Conservation (phyloP, 2,888 invertebrate genomes). For the Pemphredon lugubris region DNA sequence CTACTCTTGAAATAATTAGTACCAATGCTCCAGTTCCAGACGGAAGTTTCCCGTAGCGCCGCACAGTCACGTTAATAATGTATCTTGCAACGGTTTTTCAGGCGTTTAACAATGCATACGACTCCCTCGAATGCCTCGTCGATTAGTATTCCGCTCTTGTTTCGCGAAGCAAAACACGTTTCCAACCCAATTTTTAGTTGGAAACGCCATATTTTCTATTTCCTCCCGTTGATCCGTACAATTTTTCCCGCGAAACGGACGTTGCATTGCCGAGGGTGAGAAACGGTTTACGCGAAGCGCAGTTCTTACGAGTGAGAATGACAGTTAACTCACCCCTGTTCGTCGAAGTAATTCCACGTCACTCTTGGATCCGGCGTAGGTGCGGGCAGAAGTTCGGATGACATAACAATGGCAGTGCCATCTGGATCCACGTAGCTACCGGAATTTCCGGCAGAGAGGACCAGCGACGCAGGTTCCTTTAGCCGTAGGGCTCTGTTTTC, state of each 20-base stretch:
- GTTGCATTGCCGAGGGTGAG: conserved; percentile 1
- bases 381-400: conserved; percentile 75
- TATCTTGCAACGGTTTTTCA: conserved; percentile 14
- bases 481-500: conserved; percentile 93
- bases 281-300: not conserved
- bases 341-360: conserved; percentile 92
- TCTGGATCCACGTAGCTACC: conserved; percentile 75
- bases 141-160: conserved; percentile 25
- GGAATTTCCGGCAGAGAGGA: conserved; percentile 81
- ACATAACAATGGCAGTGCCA: conserved; percentile 78
- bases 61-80: conserved; percentile 33
- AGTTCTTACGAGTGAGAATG: not conserved
- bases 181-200: not conserved
- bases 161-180: not conserved
- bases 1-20: conserved; percentile 42
- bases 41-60: conserved; percentile 1
- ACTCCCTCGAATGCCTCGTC: not conserved
- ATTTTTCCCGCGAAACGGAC: no score
- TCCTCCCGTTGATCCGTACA: conserved; percentile 22
- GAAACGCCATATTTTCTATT: no score
- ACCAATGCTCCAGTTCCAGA: not conserved
- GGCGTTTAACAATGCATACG: conserved; percentile 20
- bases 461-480: conserved; percentile 82
- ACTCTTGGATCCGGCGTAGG: conserved; percentile 82
- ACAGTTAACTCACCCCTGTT: conserved; percentile 82